A percentile compares a stretch with the other conserved stretches of the same genome.
phyloP scores from a whole-genome alignment of 2,797 vertebrate species.

The Propithecus deckenii region DNA sequence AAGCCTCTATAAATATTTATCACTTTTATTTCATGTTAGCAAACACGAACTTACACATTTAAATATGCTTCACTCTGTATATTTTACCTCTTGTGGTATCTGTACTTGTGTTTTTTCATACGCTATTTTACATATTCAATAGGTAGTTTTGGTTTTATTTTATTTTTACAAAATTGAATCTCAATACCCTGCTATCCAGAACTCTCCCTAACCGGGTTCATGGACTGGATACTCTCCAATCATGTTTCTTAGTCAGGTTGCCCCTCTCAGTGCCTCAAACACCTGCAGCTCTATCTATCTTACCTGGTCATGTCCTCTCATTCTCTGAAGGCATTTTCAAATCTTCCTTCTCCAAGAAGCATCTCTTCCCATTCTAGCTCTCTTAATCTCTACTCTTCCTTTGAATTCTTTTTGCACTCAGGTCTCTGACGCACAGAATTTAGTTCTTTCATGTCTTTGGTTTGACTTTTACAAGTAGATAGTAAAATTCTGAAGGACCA shows the following conservation, averaged over 20 bases:
- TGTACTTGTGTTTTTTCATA: constrained; percentile 9
- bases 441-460: not conserved
- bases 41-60: constrained; percentile 62
- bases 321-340: not conserved
- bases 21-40: constrained; percentile 68
- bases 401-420: not conserved
- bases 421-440: not conserved
- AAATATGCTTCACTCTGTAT: constrained; percentile 18
- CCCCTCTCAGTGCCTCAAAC: not conserved
- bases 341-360: not conserved
- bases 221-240: not conserved
- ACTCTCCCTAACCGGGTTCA: not conserved
- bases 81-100: constrained; percentile 28
- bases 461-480: not conserved
- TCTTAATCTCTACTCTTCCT: not conserved
- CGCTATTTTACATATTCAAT: constrained; percentile 16
- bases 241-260: not conserved
- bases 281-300: not conserved
- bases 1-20: constrained; percentile 73
- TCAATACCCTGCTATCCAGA: not conserved
- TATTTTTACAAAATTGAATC: constrained; percentile 35
- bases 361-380: not conserved
- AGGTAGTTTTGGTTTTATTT: constrained; percentile 3
- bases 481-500: not conserved
- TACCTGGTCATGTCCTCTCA: not conserved